These are phyloP conservation scores for Echinarachnius parma DNA, from an alignment of 53 echinoderm and acorn worm genomes.

Conservation along the genomic window DNA sequence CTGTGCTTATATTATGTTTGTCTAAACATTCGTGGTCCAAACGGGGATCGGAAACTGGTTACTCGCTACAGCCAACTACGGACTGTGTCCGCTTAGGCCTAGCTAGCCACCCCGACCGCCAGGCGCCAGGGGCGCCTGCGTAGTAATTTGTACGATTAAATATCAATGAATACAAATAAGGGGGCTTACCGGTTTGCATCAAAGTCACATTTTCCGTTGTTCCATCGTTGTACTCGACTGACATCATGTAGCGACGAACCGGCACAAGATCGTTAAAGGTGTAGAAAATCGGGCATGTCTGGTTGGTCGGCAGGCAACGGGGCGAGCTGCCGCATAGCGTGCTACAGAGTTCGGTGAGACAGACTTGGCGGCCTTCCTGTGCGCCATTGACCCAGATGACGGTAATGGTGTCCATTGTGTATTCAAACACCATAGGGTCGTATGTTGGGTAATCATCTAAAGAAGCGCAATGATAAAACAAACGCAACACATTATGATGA, in stretches of 20 bases:
- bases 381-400: constrained; percentile 17
- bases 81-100: no score
- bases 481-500: no score
- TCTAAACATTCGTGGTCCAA: no score
- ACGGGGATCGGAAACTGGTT: no score
- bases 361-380: constrained; percentile 1
- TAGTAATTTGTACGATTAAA: no score
- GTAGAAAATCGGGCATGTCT: constrained; percentile 29
- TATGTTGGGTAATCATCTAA: no score
- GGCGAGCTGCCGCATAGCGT: constrained; percentile 8
- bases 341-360: constrained; percentile 31
- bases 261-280: constrained; percentile 23
- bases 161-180: no score
- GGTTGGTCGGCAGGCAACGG: constrained; percentile 13
- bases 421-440: neutral
- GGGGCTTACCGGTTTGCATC: constrained; percentile 33
- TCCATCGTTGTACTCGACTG: constrained; percentile 20
- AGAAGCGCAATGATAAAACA: no score
- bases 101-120: no score
- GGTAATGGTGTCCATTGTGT: constrained; percentile 3
- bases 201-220: neutral
- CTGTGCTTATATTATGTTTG: no score
- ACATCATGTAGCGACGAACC: constrained; percentile 26
- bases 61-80: no score
- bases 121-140: no score